A percentile compares a stretch with the other conserved stretches of the same genome.
Conservation (phyloP, 2,797 vertebrate species). For the Morus bassanus region DNA sequence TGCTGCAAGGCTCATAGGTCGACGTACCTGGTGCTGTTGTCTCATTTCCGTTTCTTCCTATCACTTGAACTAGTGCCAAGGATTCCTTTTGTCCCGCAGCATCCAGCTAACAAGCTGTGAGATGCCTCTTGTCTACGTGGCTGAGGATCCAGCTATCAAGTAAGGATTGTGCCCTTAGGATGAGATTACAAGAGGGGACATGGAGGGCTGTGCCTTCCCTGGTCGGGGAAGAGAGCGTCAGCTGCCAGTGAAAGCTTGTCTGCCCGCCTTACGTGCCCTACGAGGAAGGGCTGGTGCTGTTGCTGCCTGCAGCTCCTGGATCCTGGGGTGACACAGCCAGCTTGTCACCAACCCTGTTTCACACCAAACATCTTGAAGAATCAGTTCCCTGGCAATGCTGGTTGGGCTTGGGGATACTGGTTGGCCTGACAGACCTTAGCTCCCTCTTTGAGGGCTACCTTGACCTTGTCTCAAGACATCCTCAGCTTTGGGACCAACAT, state of each 20-base stretch:
- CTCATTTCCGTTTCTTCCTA: too few relatives aligned
- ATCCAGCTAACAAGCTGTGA: neutral
- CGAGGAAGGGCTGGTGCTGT: neutral
- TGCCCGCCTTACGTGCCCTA: accelerated
- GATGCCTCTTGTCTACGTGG: neutral
- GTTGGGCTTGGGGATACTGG: neutral
- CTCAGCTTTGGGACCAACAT: neutral
- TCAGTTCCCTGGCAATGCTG: neutral
- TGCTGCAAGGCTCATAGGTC: neutral
- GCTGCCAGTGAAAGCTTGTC: neutral
- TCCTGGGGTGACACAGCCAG: neutral
- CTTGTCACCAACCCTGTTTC: neutral
- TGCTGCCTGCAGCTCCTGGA: neutral
- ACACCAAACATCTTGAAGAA: neutral
- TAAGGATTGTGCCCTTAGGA: neutral
- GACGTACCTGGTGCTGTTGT: too few relatives aligned
- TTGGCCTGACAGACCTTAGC: neutral
- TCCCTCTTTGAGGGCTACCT: neutral
- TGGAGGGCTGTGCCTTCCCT: neutral
- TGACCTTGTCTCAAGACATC: neutral
- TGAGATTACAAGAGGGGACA: neutral
- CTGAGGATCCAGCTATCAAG: neutral
- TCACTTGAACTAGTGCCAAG: neutral
- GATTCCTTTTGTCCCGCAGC: neutral
- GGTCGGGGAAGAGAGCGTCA: neutral